A percentile compares a stretch with the other conserved stretches of the same genome.
These are phyloP conservation scores for Operophtera brumata DNA, from an alignment of 2,888 invertebrate genomes.

Conservation along the genomic window DNA sequence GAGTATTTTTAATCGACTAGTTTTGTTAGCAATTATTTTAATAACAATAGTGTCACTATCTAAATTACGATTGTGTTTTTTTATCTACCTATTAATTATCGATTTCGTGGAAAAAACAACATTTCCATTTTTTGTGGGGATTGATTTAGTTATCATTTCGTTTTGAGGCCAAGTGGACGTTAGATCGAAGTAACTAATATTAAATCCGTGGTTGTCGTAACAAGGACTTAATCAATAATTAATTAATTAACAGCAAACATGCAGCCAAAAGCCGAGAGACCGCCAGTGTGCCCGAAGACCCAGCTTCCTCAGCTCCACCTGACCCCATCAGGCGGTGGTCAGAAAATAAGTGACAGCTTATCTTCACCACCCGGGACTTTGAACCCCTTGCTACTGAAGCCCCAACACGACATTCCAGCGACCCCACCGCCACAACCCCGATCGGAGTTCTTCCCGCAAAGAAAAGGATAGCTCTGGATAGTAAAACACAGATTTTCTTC, in stretches of 20 bases:
- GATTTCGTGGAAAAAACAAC: not conserved
- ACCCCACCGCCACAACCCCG: slow-evolving; percentile 69
- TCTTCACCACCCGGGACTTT: slow-evolving; percentile 46
- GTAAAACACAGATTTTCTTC: slow-evolving; percentile 44
- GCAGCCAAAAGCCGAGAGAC: slow-evolving; percentile 70
- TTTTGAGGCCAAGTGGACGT: no score
- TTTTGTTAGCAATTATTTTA: not conserved
- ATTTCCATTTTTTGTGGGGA: no score
- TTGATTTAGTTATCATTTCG: no score
- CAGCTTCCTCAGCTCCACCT: slow-evolving; percentile 64
- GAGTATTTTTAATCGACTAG: slow-evolving; percentile 40
- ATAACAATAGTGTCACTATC: not conserved
- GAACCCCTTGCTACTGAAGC: slow-evolving; percentile 66
- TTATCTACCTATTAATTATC: not conserved
- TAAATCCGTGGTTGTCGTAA: no score
- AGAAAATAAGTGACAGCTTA: slow-evolving; percentile 51
- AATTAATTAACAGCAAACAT: slow-evolving; percentile 55
- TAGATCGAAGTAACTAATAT: no score
- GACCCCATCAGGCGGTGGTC: slow-evolving; percentile 59
- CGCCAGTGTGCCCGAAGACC: slow-evolving; percentile 59
- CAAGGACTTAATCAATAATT: not conserved
- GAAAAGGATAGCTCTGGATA: slow-evolving; percentile 60
- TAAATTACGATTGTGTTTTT: not conserved
- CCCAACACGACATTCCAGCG: slow-evolving; percentile 69
- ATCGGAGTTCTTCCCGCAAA: slow-evolving; percentile 67